phyloP scores from a whole-genome alignment of 2,797 vertebrate species.

The Malurus leucopterus region DNA sequence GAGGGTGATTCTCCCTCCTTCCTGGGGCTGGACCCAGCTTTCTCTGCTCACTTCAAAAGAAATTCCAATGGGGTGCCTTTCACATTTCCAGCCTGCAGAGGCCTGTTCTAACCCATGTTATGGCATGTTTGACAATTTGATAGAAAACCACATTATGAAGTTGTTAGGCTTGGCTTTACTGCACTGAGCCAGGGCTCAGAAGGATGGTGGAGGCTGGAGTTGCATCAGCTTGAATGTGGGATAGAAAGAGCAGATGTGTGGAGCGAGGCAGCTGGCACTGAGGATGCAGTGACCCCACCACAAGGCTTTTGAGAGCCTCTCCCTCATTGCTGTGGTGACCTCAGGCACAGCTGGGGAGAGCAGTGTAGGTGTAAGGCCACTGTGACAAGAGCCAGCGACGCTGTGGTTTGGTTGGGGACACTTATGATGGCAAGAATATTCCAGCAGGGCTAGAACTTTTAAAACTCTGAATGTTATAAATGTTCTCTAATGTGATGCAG shows the following conservation, averaged over 20 bases:
- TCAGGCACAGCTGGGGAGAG: not conserved
- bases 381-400: not conserved
- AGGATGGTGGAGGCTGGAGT: not conserved
- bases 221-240: not conserved
- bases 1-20: not conserved
- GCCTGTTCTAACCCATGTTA: not conserved
- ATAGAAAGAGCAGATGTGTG: not conserved
- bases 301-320: not conserved
- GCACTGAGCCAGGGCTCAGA: not conserved
- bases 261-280: not conserved
- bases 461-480: not conserved
- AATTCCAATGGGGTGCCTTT: not conserved
- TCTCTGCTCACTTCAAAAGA: not conserved
- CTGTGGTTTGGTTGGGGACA: not conserved
- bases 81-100: not conserved
- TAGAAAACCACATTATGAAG: not conserved
- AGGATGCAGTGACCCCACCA: not conserved
- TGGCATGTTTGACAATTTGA: not conserved
- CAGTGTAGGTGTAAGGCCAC: not conserved
- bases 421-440: not conserved
- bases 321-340: fast-evolving
- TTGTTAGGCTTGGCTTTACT: not conserved
- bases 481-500: not conserved
- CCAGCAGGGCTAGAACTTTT: not conserved
- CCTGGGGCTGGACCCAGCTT: not conserved